Evolutionary conservation across 1,140 invertebrate genomes (phyloP), one percentile per base, ranked within the genome.

Genomic region (Diprion similis): DNA sequence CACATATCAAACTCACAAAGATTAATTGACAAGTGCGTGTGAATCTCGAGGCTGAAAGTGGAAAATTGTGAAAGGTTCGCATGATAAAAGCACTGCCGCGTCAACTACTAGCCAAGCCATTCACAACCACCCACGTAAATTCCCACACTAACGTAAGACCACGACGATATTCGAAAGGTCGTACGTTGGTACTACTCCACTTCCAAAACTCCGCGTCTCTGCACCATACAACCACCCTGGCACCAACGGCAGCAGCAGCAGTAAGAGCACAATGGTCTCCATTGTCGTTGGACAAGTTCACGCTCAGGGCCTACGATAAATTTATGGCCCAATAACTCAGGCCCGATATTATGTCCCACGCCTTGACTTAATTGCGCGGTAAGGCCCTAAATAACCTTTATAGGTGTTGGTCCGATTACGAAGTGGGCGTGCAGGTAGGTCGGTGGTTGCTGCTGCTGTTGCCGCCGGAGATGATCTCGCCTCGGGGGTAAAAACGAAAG

Each of bases 351-450:
- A 59, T 59, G 51, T 59, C 51, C 51, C 51, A 59, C 51, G 51
- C 51, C 51, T 59, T 59, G 51, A 59, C 51, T 59, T 59, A 59
- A 59, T 59, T 59, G 51, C 51, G 51, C 51, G 51, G 51, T 59
- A 59, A 17, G 51, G 51, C 51, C 51, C 51, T 59, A 59, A 59
- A 59, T 59, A 15, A 59, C 51, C 51, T 59, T 59, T 59, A 59
- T 59, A 59, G 51, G 11, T 17, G 51, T 59, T 15, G 51, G 51
- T 59, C 3, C 51, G 51, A 59, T 59, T 59, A 59, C n/a, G n/a
- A 59, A 8, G 51, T 59, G 51, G 51, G 51, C 51, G 51, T 59
- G n/a, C 11, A 17, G 51, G n/a, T 17, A 59, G 11, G 11, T 17
- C 11, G n/a, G 51, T 59, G n/a, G 3, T 8, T 51, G 48, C 48